Evolutionary conservation across 2,113 vertebrate species (phyloP).

Genomic region (Reinhardtius hippoglossoides): DNA sequence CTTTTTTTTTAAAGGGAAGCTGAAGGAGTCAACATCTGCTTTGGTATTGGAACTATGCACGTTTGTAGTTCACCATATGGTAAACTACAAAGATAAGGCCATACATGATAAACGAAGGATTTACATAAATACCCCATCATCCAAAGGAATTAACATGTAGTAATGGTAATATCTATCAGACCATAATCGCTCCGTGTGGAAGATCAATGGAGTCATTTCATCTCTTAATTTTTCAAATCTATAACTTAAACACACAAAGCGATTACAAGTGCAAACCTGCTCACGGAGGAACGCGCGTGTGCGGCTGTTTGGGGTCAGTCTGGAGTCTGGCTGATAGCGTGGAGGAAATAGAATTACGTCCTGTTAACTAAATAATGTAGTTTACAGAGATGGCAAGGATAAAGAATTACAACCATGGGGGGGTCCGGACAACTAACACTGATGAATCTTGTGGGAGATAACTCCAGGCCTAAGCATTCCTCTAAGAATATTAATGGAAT

Average conservation of each 20-base stretch:
- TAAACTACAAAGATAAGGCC: constrained; percentile 13
- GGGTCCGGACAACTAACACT: constrained; percentile 75
- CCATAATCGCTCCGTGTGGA: constrained; percentile 55
- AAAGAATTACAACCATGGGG: constrained; percentile 77
- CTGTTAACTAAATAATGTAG: constrained; percentile 79
- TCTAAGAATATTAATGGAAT: constrained; percentile 65
- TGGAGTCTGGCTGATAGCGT: constrained; percentile 50
- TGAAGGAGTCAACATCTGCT: constrained; percentile 47
- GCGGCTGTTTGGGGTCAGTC: constrained; percentile 17
- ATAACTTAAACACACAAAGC: constrained; percentile 70
- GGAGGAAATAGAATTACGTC: constrained; percentile 70
- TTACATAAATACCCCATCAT: constrained; percentile 36
- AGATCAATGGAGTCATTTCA: constrained; percentile 68
- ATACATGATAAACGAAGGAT: constrained; percentile 39
- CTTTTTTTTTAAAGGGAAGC: constrained; percentile 11
- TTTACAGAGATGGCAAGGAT: constrained; percentile 79
- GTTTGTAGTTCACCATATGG: constrained; percentile 23
- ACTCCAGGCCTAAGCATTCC: constrained; percentile 65
- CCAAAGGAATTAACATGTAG: constrained; percentile 20
- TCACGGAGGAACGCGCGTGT: constrained; percentile 33
- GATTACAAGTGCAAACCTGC: constrained; percentile 54
- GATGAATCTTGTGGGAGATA: constrained; percentile 73
- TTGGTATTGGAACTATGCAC: constrained; percentile 23
- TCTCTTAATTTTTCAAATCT: constrained; percentile 58
- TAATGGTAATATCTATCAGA: constrained; percentile 16